These are phyloP conservation scores for Aleiodes testaceus DNA, from an alignment of 2,888 invertebrate species.

Conservation along the genomic window DNA sequence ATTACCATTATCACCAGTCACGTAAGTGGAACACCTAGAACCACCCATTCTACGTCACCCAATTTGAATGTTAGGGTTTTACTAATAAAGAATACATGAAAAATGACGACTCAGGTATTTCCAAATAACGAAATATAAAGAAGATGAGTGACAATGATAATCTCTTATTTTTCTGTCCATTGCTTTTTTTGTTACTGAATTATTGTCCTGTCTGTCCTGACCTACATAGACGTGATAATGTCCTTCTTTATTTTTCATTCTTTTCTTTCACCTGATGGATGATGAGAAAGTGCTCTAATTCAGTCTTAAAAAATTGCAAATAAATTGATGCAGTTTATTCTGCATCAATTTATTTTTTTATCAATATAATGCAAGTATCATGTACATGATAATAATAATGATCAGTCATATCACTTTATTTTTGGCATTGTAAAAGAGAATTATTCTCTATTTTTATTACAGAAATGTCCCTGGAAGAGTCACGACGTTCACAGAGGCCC, in stretches of 20 bases:
- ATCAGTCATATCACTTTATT: neutral
- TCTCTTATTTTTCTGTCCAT: neutral
- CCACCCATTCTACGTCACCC: conserved; percentile 20
- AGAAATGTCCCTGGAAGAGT: conserved; percentile 81
- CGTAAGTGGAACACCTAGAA: conserved; percentile 23
- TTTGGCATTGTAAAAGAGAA: neutral
- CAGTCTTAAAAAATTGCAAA: too few relatives aligned
- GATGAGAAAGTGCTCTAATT: too few relatives aligned
- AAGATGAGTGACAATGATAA: neutral
- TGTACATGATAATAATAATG: too few relatives aligned
- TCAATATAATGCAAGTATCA: too few relatives aligned
- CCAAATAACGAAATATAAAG: neutral
- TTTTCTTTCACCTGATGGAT: too few relatives aligned
- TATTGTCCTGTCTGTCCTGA: conserved; percentile 1
- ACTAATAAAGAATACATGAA: conserved; percentile 13
- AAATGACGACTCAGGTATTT: neutral
- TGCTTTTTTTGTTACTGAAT: neutral
- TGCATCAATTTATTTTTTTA: too few relatives aligned
- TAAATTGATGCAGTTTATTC: too few relatives aligned
- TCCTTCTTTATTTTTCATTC: too few relatives aligned
- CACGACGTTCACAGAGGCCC: conserved; percentile 80
- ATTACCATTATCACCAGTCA: conserved; percentile 15
- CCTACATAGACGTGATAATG: too few relatives aligned
- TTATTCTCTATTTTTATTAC: conserved; percentile 61
- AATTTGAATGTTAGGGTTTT: conserved; percentile 10